These are phyloP conservation scores for Hippocampus kuda DNA, from an alignment of 2,797 vertebrate species.

Conservation along the genomic window DNA sequence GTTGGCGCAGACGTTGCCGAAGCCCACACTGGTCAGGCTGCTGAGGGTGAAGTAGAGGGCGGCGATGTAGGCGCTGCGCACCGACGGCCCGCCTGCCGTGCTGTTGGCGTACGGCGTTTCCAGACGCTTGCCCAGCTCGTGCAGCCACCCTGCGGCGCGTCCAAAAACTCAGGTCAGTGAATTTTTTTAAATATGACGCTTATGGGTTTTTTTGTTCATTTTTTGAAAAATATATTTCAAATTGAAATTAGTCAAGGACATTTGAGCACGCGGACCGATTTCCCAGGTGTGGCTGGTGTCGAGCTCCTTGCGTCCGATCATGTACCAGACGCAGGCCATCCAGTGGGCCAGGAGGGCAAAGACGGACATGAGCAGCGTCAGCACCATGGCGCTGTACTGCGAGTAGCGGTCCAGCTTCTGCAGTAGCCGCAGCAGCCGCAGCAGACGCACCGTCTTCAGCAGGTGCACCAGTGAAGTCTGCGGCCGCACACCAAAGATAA, in stretches of 20 bases:
- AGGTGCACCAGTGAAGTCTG: slow-evolving; percentile 93
- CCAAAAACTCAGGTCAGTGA: not conserved
- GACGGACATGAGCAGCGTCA: slow-evolving; percentile 87
- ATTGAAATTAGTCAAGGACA: too few species aligned
- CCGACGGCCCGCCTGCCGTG: slow-evolving; percentile 81
- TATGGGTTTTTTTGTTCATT: too few species aligned
- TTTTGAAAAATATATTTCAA: too few species aligned
- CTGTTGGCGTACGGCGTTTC: slow-evolving; percentile 86
- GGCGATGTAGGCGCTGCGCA: slow-evolving; percentile 89
- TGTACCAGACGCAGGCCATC: slow-evolving; percentile 95
- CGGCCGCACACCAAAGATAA: not conserved
- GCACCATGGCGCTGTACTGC: slow-evolving; percentile 93
- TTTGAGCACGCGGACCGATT: slow-evolving; percentile 72
- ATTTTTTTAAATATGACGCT: too few species aligned
- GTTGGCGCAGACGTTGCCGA: slow-evolving; percentile 95
- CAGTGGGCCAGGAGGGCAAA: slow-evolving; percentile 90
- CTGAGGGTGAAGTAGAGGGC: slow-evolving; percentile 98
- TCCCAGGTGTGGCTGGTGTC: slow-evolving; percentile 81
- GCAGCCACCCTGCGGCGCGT: slow-evolving; percentile 78
- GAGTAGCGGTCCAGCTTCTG: slow-evolving; percentile 97
- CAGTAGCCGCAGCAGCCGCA: slow-evolving; percentile 84
- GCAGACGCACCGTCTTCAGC: slow-evolving; percentile 86
- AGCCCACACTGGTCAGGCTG: slow-evolving; percentile 93
- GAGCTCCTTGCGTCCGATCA: slow-evolving; percentile 85
- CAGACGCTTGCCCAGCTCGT: slow-evolving; percentile 88